Evolutionary conservation across 2,113 vertebrate genomes (phyloP).

Genomic region (mouse (Mus musculus)): DNA sequence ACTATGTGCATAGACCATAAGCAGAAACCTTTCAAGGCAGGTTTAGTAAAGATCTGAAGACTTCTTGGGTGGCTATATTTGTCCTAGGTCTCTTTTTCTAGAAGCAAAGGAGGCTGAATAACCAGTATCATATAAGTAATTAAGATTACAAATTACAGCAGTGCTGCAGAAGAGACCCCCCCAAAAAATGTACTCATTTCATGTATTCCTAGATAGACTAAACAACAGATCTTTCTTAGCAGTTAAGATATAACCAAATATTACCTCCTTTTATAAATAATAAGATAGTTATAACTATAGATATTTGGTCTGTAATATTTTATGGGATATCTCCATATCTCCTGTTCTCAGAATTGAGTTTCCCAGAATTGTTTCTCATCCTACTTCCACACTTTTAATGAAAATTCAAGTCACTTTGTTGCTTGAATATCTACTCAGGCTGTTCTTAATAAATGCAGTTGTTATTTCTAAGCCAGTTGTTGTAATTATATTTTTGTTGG

Average conservation of each 20-base stretch:
- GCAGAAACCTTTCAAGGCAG: neutral
- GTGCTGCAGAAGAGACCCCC: rapidly evolving
- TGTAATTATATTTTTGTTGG: slow-evolving; percentile 89
- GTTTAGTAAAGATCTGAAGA: neutral
- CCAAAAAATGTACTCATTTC: rapidly evolving
- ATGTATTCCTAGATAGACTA: neutral
- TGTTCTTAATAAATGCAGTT: slow-evolving; percentile 86
- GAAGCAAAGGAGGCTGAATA: neutral
- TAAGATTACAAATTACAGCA: neutral
- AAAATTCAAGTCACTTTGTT: slow-evolving; percentile 79
- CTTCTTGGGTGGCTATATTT: rapidly evolving
- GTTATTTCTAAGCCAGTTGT: slow-evolving; percentile 85
- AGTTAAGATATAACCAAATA: neutral
- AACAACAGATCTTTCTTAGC: neutral
- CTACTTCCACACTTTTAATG: slow-evolving; percentile 78
- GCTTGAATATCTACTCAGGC: slow-evolving; percentile 68
- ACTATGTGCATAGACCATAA: rapidly evolving
- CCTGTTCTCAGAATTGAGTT: slow-evolving; percentile 57
- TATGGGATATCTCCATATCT: slow-evolving; percentile 58
- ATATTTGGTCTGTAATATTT: neutral
- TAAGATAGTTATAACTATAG: slow-evolving; percentile 35
- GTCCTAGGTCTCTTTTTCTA: neutral
- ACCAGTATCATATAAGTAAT: neutral
- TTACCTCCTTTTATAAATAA: slow-evolving; percentile 9
- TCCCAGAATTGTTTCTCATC: slow-evolving; percentile 70